These are phyloP conservation scores for Mallateleia sp. DNA, from an alignment of 2,888 invertebrate genomes.

Conservation along the genomic window DNA sequence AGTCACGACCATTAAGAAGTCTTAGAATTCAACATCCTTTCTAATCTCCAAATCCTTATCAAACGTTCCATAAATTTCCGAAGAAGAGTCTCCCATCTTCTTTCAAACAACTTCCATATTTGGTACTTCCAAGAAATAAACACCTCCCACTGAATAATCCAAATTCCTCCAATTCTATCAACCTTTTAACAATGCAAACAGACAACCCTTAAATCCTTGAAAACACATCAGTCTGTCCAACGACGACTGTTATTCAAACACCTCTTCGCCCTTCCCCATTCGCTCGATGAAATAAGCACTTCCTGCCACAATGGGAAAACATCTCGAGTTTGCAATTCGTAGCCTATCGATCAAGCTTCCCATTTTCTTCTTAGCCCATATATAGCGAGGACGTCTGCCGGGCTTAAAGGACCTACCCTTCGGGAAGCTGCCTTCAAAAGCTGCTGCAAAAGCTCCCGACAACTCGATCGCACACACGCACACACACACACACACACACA, in stretches of 20 bases:
- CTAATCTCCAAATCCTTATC: too few relatives aligned
- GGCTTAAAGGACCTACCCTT: constrained; percentile 47
- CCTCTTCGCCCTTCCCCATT: constrained; percentile 8
- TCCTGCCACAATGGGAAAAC: constrained; percentile 42
- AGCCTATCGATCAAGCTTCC: constrained; percentile 64
- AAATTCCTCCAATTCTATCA: too few relatives aligned
- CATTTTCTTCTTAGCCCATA: constrained; percentile 36
- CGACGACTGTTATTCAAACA: constrained; percentile 45
- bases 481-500: constrained; percentile 13
- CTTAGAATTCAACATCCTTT: too few relatives aligned
- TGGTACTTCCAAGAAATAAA: too few relatives aligned
- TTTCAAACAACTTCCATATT: too few relatives aligned
- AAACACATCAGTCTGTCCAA: constrained; percentile 50
- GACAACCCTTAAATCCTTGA: constrained; percentile 31
- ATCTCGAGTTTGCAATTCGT: constrained; percentile 39
- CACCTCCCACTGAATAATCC: neutral
- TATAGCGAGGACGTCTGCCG: constrained; percentile 32
- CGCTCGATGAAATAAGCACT: constrained; percentile 41
- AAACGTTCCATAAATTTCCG: too few relatives aligned
- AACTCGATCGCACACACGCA: constrained; percentile 42
- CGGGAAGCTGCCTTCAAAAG: constrained; percentile 52
- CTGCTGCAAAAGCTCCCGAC: constrained; percentile 61
- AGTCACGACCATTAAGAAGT: too few relatives aligned
- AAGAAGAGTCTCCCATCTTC: too few relatives aligned
- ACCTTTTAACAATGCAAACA: constrained; percentile 49